Conservation (phyloP, 1,140 invertebrate genomes). For the Drosophila jambulina region DNA sequence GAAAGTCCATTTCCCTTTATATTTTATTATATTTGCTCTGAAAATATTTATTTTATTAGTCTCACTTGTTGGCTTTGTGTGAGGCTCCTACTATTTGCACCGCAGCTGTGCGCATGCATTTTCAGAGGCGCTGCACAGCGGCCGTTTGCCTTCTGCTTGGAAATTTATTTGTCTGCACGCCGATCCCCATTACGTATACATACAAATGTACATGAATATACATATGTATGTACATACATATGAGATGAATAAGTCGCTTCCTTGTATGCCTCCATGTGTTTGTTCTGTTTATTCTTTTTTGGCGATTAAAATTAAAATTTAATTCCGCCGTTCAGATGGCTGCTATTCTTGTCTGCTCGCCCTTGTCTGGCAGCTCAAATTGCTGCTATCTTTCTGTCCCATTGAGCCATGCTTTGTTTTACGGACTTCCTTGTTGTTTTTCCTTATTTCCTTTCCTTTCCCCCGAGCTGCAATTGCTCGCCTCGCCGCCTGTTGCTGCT, state of each 20-base stretch:
- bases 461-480: slow-evolving; percentile 18
- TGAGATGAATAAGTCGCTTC: slow-evolving; percentile 38
- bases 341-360: slow-evolving; percentile 30
- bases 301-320: slow-evolving; percentile 82
- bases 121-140: slow-evolving; percentile 40
- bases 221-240: slow-evolving; percentile 1
- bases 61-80: neutral
- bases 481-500: slow-evolving; percentile 66
- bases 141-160: slow-evolving; percentile 57
- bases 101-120: slow-evolving; percentile 26
- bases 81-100: slow-evolving; percentile 1
- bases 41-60: slow-evolving; percentile 15
- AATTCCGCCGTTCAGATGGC: slow-evolving; percentile 56
- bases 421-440: slow-evolving; percentile 71
- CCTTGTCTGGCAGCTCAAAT: slow-evolving; percentile 45
- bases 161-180: slow-evolving; percentile 79
- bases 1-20: neutral
- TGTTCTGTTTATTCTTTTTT: slow-evolving; percentile 68
- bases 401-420: slow-evolving; percentile 73
- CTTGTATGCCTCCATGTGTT: slow-evolving; percentile 43
- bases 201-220: slow-evolving; percentile 8
- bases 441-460: neutral
- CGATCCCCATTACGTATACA: slow-evolving; percentile 63
- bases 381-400: slow-evolving; percentile 44
- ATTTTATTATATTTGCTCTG: neutral